These are phyloP conservation scores for Erythrolamprus reginae DNA, from an alignment of 2,113 vertebrate genomes.

Conservation along the genomic window DNA sequence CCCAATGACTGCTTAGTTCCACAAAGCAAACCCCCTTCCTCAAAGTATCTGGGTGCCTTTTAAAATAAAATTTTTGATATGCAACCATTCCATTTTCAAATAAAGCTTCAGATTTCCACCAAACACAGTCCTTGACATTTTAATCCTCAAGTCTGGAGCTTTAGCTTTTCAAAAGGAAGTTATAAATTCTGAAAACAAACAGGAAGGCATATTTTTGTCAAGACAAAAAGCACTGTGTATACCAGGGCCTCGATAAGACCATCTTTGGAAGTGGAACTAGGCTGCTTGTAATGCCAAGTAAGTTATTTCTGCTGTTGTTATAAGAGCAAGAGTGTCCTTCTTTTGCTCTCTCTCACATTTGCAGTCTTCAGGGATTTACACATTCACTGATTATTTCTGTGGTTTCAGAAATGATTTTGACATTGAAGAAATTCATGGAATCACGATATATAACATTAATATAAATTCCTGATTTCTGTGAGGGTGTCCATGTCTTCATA, in stretches of 20 bases:
- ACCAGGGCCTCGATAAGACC: not conserved
- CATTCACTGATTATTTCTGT: no score
- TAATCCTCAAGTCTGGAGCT: not conserved
- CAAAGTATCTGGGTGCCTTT: not conserved
- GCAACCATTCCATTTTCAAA: not conserved
- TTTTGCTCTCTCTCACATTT: no score
- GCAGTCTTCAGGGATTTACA: no score
- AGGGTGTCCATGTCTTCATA: no score
- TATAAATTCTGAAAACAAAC: no score
- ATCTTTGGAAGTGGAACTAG: conserved; percentile 25
- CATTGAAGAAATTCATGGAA: no score
- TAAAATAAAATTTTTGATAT: not conserved
- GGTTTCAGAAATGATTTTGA: no score
- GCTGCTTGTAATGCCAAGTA: conserved; percentile 30
- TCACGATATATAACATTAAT: no score
- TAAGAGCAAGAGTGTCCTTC: not conserved
- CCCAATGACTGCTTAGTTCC: not conserved
- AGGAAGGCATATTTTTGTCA: not conserved
- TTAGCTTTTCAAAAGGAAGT: not conserved
- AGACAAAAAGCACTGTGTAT: not conserved
- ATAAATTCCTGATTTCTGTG: no score
- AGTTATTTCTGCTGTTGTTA: not conserved
- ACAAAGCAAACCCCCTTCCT: not conserved
- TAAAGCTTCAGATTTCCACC: not conserved
- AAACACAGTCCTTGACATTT: not conserved